Conservation (phyloP, 2,113 vertebrate species). For the Tichodroma muraria region DNA sequence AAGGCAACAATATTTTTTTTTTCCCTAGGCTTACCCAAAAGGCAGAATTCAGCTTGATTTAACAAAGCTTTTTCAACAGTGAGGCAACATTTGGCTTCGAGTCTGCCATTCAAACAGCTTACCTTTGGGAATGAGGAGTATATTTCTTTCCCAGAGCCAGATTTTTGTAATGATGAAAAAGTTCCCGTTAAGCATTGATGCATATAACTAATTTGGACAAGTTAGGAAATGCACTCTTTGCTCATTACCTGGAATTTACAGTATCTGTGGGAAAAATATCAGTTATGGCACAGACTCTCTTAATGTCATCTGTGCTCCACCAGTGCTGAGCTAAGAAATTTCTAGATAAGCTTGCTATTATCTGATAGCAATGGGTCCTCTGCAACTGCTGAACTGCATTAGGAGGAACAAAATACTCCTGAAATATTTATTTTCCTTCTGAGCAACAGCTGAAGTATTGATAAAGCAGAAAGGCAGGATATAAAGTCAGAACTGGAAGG, state of each 20-base stretch:
- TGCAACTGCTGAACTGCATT: background rate
- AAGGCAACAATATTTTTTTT: background rate
- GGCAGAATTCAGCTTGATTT: background rate
- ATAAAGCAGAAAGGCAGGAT: background rate
- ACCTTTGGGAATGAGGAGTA: conserved; percentile 19
- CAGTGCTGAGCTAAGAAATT: background rate
- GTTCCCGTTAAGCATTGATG: conserved; percentile 8
- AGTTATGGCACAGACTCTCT: background rate
- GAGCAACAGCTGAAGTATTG: background rate
- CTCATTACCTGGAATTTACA: conserved; percentile 16
- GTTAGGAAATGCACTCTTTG: background rate
- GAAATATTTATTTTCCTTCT: conserved; percentile 47
- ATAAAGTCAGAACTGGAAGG: background rate
- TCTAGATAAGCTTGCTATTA: background rate
- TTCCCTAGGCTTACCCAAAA: background rate
- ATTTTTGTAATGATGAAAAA: conserved; percentile 4
- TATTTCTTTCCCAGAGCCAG: conserved; percentile 15
- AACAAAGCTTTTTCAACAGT: conserved; percentile 2
- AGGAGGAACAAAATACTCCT: background rate
- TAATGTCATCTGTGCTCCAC: background rate
- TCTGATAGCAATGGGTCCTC: background rate
- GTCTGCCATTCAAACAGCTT: conserved; percentile 6
- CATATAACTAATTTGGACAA: conserved; percentile 30
- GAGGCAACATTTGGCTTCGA: background rate
- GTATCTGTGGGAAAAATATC: conserved; percentile 12